Evolutionary conservation across 2,888 invertebrate genomes (phyloP).

Genomic region (Pelosia muscerda): DNA sequence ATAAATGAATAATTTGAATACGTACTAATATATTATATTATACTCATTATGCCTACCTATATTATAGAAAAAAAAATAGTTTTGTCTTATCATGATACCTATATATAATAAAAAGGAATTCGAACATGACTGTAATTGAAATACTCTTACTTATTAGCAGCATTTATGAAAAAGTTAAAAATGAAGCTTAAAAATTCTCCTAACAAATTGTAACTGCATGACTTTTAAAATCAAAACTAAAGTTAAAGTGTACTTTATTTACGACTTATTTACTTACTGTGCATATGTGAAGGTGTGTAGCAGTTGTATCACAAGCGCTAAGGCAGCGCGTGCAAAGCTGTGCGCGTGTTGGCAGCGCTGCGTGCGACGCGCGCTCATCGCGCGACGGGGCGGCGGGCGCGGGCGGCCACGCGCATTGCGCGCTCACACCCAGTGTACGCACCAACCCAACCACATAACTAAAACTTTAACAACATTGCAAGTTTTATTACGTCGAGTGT

Average conservation of each 20-base stretch:
- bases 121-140: too few species aligned
- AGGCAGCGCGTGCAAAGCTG: conserved; percentile 54
- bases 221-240: too few species aligned
- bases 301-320: conserved; percentile 59
- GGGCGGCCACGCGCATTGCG: conserved; percentile 70
- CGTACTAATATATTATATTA: not conserved
- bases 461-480: conserved; percentile 17
- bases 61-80: too few species aligned
- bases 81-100: too few species aligned
- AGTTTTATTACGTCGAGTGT: conserved; percentile 33
- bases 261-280: conserved; percentile 71
- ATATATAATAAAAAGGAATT: too few species aligned
- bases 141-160: too few species aligned
- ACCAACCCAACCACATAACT: conserved; percentile 30
- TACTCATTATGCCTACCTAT: too few species aligned
- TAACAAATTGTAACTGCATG: too few species aligned
- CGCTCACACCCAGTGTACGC: conserved; percentile 63
- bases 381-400: conserved; percentile 71
- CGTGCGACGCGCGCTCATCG: conserved; percentile 80
- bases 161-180: too few species aligned
- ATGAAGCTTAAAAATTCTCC: too few species aligned
- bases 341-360: conserved; percentile 60
- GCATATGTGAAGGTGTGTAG: conserved; percentile 65
- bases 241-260: not conserved
- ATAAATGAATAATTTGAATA: too few species aligned